Conservation (phyloP, 1,140 invertebrate genomes). For the Parasteatoda tepidariorum region DNA sequence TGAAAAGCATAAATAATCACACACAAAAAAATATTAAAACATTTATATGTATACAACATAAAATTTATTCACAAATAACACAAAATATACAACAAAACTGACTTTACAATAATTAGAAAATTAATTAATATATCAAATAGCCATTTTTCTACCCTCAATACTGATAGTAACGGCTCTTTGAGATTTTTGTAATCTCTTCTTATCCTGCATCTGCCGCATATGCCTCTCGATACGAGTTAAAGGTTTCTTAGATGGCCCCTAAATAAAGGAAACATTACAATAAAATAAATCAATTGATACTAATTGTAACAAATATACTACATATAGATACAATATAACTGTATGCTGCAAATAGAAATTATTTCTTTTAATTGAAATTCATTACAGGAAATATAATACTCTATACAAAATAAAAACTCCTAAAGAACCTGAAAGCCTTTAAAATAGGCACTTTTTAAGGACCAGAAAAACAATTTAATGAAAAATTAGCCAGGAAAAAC, state of each 20-base stretch:
- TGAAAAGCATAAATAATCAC: background rate
- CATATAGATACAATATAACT: too few species aligned
- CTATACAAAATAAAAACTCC: too few species aligned
- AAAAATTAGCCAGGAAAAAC: too few species aligned
- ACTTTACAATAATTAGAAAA: background rate
- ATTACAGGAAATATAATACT: too few species aligned
- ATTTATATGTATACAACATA: background rate
- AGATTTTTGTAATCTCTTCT: slow-evolving; percentile 81
- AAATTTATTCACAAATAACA: slow-evolving; percentile 11
- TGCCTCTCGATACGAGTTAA: slow-evolving; percentile 90
- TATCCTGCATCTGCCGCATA: slow-evolving; percentile 88
- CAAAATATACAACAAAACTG: background rate
- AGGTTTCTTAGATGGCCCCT: slow-evolving; percentile 77
- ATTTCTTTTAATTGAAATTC: too few species aligned
- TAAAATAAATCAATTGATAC: background rate
- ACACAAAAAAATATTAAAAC: background rate
- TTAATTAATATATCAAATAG: slow-evolving; percentile 73
- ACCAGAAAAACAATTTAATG: too few species aligned
- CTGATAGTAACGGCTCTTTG: slow-evolving; percentile 90
- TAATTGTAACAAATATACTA: too few species aligned
- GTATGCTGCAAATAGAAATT: too few species aligned
- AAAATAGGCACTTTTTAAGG: too few species aligned
- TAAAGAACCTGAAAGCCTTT: too few species aligned
- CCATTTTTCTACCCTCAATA: slow-evolving; percentile 96
- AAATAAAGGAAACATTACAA: background rate